Conservation (phyloP, 2,797 vertebrate species). For the Sebastiscus albofasciatus region DNA sequence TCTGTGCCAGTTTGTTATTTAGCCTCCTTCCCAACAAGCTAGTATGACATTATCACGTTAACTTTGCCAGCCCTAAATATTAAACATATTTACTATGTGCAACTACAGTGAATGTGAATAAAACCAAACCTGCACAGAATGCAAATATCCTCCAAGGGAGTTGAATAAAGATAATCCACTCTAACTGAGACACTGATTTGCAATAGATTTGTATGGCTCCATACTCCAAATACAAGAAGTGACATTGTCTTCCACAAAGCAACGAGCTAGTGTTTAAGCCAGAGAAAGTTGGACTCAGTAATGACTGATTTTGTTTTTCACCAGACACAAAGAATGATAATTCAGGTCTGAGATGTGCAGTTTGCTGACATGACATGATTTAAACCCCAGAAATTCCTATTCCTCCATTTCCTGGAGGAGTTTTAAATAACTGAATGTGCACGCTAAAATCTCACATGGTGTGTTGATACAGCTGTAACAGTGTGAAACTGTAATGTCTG, state of each 20-base stretch:
- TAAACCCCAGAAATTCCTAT: neutral
- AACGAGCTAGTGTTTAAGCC: neutral
- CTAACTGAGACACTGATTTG: too few relatives aligned
- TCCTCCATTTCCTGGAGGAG: neutral
- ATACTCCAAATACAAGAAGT: neutral
- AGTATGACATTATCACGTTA: too few relatives aligned
- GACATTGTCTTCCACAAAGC: neutral
- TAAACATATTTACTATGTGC: neutral
- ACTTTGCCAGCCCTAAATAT: too few relatives aligned
- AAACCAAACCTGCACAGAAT: neutral
- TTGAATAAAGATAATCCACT: too few relatives aligned
- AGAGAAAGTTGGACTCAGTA: neutral
- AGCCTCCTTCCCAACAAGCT: too few relatives aligned
- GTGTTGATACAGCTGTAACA: neutral
- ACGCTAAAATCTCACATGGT: neutral
- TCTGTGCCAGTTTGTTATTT: too few relatives aligned
- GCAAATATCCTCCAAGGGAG: neutral
- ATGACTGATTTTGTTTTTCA: neutral
- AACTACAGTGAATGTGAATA: neutral
- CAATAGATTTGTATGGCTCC: neutral
- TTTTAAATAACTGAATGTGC: neutral
- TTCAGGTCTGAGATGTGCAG: neutral
- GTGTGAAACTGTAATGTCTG: neutral
- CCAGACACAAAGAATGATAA: neutral
- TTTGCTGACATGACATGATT: neutral